Percentiles rank a stretch among this genome's conserved stretches.
Evolutionary conservation across 2,888 invertebrate genomes (phyloP).

Genomic region (Octonoba sinensis): DNA sequence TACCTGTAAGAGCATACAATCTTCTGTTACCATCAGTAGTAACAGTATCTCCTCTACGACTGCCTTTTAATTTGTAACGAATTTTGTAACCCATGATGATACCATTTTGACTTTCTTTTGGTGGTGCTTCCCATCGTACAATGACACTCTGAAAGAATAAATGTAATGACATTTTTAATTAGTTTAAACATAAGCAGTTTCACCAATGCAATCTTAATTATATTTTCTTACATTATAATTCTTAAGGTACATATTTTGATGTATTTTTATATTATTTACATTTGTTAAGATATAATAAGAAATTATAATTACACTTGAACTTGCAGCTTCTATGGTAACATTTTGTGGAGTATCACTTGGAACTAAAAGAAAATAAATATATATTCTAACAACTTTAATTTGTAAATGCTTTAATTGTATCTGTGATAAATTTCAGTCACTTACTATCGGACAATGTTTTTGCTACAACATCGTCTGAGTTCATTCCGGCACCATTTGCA

Average conservation of each 20-base stretch:
- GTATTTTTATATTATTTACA: background rate
- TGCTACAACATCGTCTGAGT: conserved; percentile 81
- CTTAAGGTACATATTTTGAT: background rate
- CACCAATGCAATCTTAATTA: too few species aligned
- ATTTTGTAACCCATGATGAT: conserved; percentile 97
- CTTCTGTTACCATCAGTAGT: conserved; percentile 89
- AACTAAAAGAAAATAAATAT: conserved; percentile 69
- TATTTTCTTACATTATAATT: too few species aligned
- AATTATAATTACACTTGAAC: conserved; percentile 80
- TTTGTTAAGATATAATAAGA: too few species aligned
- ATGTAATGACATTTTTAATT: too few species aligned
- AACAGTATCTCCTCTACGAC: conserved; percentile 77
- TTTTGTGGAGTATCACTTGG: conserved; percentile 91
- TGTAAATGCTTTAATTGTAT: too few species aligned
- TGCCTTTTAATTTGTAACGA: conserved; percentile 79
- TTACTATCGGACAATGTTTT: conserved; percentile 81
- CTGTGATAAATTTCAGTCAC: conserved; percentile 10
- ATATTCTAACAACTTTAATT: background rate
- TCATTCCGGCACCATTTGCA: conserved; percentile 82
- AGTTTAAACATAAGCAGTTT: too few species aligned
- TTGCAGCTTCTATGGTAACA: conserved; percentile 85
- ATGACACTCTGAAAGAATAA: conserved; percentile 79
- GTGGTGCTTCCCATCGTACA: conserved; percentile 93
- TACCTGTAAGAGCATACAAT: conserved; percentile 80
- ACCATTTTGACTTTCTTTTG: conserved; percentile 87